These are phyloP conservation scores for Alloplasta piceator DNA, from an alignment of 2,888 invertebrate genomes.

Conservation along the genomic window DNA sequence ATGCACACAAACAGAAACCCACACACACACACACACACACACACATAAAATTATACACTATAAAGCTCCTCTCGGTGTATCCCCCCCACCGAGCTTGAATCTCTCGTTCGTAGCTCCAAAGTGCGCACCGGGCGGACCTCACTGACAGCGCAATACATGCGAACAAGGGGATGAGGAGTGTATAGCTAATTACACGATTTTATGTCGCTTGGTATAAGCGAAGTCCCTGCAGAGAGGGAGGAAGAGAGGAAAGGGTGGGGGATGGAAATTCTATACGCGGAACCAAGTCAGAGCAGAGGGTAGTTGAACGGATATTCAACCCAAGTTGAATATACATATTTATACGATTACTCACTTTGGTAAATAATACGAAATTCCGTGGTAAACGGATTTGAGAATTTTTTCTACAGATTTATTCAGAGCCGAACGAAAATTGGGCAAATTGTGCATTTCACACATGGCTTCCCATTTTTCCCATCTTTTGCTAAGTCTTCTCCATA, in stretches of 20 bases:
- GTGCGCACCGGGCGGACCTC: slow-evolving; percentile 73
- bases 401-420: too few relatives aligned
- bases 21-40: slow-evolving; percentile 17
- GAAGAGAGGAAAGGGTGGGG: slow-evolving; percentile 32
- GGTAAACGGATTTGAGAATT: too few relatives aligned
- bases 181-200: slow-evolving; percentile 82
- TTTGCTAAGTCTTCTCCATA: too few relatives aligned
- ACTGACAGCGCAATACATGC: slow-evolving; percentile 77
- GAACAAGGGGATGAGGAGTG: slow-evolving; percentile 74
- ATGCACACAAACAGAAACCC: slow-evolving; percentile 37
- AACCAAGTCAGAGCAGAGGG: slow-evolving; percentile 22
- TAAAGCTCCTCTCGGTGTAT: slow-evolving; percentile 49
- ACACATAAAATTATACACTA: slow-evolving; percentile 3
- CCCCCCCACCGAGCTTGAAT: slow-evolving; percentile 46
- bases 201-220: slow-evolving; percentile 72
- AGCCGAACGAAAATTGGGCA: too few relatives aligned
- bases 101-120: slow-evolving; percentile 72
- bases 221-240: slow-evolving; percentile 39
- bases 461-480: too few relatives aligned
- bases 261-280: slow-evolving; percentile 31
- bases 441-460: too few relatives aligned
- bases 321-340: slow-evolving; percentile 1
- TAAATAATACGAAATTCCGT: too few relatives aligned
- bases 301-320: neutral
- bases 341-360: too few relatives aligned